Evolutionary conservation across 2,888 invertebrate species (phyloP).

Genomic region (Drosophila dives): DNA sequence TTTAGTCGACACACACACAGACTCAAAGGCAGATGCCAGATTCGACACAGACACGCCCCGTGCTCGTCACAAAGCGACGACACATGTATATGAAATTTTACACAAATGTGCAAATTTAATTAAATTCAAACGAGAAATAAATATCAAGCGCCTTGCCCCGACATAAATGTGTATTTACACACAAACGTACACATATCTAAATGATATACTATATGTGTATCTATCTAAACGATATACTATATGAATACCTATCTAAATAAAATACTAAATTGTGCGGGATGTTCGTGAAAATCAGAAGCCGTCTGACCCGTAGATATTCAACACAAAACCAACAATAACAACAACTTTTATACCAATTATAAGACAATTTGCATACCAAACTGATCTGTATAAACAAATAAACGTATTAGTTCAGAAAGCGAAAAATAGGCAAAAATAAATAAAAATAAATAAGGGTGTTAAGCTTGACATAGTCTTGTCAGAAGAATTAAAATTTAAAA

Average conservation of each 20-base stretch:
- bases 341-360: slow-evolving; percentile 4
- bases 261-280: slow-evolving; percentile 24
- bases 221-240: not conserved
- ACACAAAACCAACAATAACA: slow-evolving; percentile 13
- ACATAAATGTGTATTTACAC: slow-evolving; percentile 44
- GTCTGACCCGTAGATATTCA: slow-evolving; percentile 40
- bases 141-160: slow-evolving; percentile 65
- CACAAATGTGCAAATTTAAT: slow-evolving; percentile 81
- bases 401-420: slow-evolving; percentile 5
- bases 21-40: slow-evolving; percentile 33
- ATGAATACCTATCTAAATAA: slow-evolving; percentile 10
- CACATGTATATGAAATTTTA: slow-evolving; percentile 73
- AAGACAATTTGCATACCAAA: slow-evolving; percentile 39
- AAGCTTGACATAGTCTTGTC: slow-evolving; percentile 42
- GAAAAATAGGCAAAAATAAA: slow-evolving; percentile 14
- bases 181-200: slow-evolving; percentile 6
- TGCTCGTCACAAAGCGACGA: slow-evolving; percentile 35
- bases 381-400: slow-evolving; percentile 15
- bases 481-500: not conserved
- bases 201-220: slow-evolving; percentile 7
- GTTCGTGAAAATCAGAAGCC: slow-evolving; percentile 48
- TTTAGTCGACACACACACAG: slow-evolving; percentile 20
- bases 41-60: slow-evolving; percentile 40
- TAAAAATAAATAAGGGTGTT: slow-evolving; percentile 26
- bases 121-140: slow-evolving; percentile 80